Evolutionary conservation across 2,113 vertebrate species (phyloP), one percentile per base, ranked within the genome.

Genomic region (Anser brachyrhynchus): DNA sequence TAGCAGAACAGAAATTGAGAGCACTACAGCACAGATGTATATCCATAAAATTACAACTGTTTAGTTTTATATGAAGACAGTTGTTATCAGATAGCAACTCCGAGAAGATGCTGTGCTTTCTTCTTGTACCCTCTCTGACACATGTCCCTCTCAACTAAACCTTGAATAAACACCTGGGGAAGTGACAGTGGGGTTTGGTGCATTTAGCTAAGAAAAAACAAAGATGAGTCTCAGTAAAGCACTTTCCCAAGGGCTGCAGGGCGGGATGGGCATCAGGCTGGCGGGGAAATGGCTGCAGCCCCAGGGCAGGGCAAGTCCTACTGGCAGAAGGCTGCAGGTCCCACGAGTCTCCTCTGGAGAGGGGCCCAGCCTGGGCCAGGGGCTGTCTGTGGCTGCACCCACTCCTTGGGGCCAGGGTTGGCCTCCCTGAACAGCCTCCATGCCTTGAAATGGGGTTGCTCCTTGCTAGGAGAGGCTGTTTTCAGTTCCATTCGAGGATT

Each of bases 291-390:
- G 69, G 81, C 85, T 83, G 37, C 79, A 96, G 94, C 95, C 94
- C 96, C 95, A 97, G 97, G 96, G 96, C 96, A 96, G 94, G 96
- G 93, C 84, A 94, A 95, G 92, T 93, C 95, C 97, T 84, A 16
- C 98, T 97, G 97, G 96, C 97, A 94, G 95, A 96, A 96, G 72
- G 64, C 88, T 82, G 93, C 62, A 74, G 52, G 88, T 98, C 97
- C 96, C 97, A 85, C 46, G 19, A 79, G 89, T 73, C 89, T 93
- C 95, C 43, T 17, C 43, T 85, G 96, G 95, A 97, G 92, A 92
- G 95, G 92, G 96, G 75, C 85, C 94, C 94, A 96, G 59, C 74
- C 87, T 46, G 97, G 86, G 92, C 90, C 90, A 74, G 44, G 88
- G 86, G 46, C 37, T 84, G 87, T 91, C 76, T 57, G 95, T 43